phyloP scores from a whole-genome alignment of 2,797 vertebrate genomes.

The Chaenodraco wilsoni region DNA sequence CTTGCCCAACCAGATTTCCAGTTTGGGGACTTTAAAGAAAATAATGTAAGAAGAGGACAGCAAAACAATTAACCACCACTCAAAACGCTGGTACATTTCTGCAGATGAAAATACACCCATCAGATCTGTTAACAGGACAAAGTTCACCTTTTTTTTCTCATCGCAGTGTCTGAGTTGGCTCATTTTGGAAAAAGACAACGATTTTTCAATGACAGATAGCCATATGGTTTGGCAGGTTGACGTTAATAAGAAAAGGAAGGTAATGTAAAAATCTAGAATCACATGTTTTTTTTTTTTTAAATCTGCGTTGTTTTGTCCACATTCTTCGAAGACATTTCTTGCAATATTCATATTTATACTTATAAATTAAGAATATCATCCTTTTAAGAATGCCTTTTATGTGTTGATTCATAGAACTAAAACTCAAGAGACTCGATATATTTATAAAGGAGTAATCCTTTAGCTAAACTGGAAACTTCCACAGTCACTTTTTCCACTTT shows the following conservation, averaged over 20 bases:
- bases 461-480: neutral
- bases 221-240: too few relatives aligned
- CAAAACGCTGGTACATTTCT: neutral
- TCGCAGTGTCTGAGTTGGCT: neutral
- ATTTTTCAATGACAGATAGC: constrained; percentile 18
- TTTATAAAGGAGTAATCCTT: neutral
- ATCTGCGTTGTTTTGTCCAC: too few relatives aligned
- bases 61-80: neutral
- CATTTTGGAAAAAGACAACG: constrained; percentile 5
- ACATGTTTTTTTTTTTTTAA: too few relatives aligned
- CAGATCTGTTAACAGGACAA: neutral
- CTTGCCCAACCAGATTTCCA: constrained; percentile 78
- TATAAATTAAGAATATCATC: neutral
- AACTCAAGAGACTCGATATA: neutral
- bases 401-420: neutral
- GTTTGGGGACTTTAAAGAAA: constrained; percentile 81
- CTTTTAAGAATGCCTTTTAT: neutral
- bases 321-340: too few relatives aligned
- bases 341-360: too few relatives aligned
- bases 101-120: neutral
- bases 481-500: neutral
- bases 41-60: constrained; percentile 14
- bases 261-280: too few relatives aligned
- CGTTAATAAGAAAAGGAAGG: too few relatives aligned
- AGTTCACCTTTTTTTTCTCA: too few relatives aligned